Base-by-base conservation (phyloP, 1,140 invertebrate genomes). In the Hermetia illucens region DNA sequence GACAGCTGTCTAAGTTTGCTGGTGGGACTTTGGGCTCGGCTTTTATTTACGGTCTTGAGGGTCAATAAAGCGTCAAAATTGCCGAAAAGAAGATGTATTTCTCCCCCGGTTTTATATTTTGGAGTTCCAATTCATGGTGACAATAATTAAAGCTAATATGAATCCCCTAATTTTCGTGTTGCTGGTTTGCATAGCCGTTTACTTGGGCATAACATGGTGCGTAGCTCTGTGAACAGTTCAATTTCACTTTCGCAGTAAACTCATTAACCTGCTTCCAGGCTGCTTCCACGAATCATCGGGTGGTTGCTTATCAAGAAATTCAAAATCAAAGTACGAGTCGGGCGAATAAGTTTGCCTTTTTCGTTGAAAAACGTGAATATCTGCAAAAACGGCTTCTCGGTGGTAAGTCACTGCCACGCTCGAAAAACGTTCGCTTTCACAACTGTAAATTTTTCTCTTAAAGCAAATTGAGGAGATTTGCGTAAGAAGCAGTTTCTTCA, bases 381-480 rank as follows among this genome's bases (percentile, higher is more conserved):
- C 45, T 65, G 67, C 13, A 73, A 74, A 52, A 75, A 72, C 63
- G 77, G 75, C 4, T 72, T 78, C 39, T 70, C 66, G 33, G 62
- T 82, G 47, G 78, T 80, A 66, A 68, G 70, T 66, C 60, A 65
- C 42, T 30, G 16, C 13, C 15, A n/a, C 16, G 19, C 32, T 34
- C 31, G 38, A 10, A 13, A 4, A 17, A 30, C 30, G 8, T 37
- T 10, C 16, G 25, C 4, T 17, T 16, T 30, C 27, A 22, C 31
- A 35, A 17, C 37, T 29, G 27, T 30, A 34, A 22, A 40, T 35
- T 21, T 19, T 21, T 13, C 38, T 34, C 17, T 65, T 69, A 21
- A 47, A 91, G 84, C 76, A 87, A 65, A 77, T 93, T 42, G 83
- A 90, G 50, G 77, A 86, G 58, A 75, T 91, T 38, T 79, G 82